Conservation (phyloP, 2,113 vertebrate genomes). For the Pavo muticus region DNA sequence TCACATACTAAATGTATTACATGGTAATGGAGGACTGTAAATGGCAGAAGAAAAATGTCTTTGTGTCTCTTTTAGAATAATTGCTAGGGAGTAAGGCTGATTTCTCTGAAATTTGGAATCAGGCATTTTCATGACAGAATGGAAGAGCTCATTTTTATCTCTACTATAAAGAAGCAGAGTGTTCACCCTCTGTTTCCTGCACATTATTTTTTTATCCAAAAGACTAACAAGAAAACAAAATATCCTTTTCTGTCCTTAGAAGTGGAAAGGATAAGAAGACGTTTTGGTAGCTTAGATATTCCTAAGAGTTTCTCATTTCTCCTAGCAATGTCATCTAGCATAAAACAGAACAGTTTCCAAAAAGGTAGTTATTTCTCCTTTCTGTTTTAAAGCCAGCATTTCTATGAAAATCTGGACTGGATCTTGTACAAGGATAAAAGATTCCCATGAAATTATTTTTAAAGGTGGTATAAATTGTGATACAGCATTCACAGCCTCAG, state of each 20-base stretch:
- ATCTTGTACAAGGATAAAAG: background rate
- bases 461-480: background rate
- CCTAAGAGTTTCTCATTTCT: background rate
- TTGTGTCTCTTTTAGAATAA: background rate
- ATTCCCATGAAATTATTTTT: background rate
- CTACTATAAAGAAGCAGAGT: background rate
- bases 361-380: background rate
- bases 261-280: background rate
- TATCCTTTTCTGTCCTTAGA: background rate
- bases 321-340: background rate
- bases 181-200: background rate
- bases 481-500: background rate
- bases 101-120: background rate
- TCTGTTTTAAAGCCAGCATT: background rate
- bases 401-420: background rate
- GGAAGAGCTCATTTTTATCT: background rate
- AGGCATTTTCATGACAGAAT: background rate
- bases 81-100: background rate
- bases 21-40: background rate
- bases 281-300: background rate
- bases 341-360: background rate
- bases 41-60: background rate
- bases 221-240: background rate
- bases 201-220: background rate
- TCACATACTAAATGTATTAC: fast-evolving